Conservation (phyloP, 2,113 vertebrate genomes). For the human region GRCh38 chr7:109995501-109996000, state of each 20-base stretch:
- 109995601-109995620: not conserved
- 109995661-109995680: not conserved
- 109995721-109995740: not conserved
- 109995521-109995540: not conserved
- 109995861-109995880: not conserved
- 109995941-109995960: not conserved
- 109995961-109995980: not conserved
- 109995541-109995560: not conserved
- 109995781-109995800: not conserved
- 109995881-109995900: not conserved
- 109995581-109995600: not conserved
- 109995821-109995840: not conserved
- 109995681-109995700: not conserved
- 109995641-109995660: not conserved
- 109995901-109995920: not conserved
- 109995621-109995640: not conserved
- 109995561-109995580: not conserved
- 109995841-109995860: not conserved
- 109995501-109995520: not conserved
- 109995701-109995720: not conserved
- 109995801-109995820: not conserved
- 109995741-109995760: not conserved
- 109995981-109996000: not conserved
- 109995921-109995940: not conserved
- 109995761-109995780: not conserved